Conservation (phyloP, 2,888 invertebrate genomes). For the Thymelicus lineola region DNA sequence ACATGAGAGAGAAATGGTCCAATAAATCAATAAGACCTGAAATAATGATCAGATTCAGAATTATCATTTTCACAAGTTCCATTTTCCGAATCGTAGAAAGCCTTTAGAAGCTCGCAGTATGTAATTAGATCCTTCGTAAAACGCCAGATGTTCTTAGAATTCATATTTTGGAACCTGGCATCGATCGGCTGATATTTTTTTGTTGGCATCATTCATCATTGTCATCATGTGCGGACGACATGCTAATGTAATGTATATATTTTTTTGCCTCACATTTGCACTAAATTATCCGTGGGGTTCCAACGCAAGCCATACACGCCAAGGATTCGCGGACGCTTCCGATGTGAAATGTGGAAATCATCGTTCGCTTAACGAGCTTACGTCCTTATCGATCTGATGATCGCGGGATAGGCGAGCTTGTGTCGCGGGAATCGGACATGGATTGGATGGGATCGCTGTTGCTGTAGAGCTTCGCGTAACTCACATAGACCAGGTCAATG, state of each 20-base stretch:
- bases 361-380: slow-evolving; percentile 46
- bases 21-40: no score
- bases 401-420: slow-evolving; percentile 47
- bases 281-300: slow-evolving; percentile 55
- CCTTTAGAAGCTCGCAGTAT: slow-evolving; percentile 32
- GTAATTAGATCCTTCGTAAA: slow-evolving; percentile 24
- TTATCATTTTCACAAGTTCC: slow-evolving; percentile 26
- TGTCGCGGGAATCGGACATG: slow-evolving; percentile 36
- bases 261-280: slow-evolving; percentile 74
- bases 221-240: slow-evolving; percentile 29
- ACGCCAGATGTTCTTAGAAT: slow-evolving; percentile 2
- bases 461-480: slow-evolving; percentile 75
- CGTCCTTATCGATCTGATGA: slow-evolving; percentile 40
- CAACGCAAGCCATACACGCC: slow-evolving; percentile 49
- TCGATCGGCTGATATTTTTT: slow-evolving; percentile 18
- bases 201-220: slow-evolving; percentile 58
- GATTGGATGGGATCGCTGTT: slow-evolving; percentile 55
- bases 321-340: slow-evolving; percentile 57
- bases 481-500: slow-evolving; percentile 62
- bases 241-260: slow-evolving; percentile 50
- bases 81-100: slow-evolving; percentile 21
- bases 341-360: slow-evolving; percentile 44
- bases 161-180: slow-evolving; percentile 14
- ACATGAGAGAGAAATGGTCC: neutral
- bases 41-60: neutral